Evolutionary conservation across 2,888 invertebrate species (phyloP), one percentile per base, ranked within the genome.

Genomic region (Calliopum simillimum): DNA sequence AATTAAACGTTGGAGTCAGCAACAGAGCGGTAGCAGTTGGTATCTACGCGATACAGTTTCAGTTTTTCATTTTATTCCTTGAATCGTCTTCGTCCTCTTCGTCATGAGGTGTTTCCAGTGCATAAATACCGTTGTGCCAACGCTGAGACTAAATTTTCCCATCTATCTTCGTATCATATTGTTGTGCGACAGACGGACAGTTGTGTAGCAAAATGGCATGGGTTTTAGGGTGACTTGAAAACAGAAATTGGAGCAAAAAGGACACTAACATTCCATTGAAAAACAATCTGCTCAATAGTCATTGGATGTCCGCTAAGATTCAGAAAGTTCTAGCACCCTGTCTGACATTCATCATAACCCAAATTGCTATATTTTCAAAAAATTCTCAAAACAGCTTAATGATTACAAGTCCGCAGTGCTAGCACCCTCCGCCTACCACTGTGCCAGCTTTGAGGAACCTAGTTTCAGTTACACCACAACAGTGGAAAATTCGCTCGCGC

Each of bases 161-260:
- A 76, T 76, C 72, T 74, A 75, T 74, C 75, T 76, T 74, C 65
- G 71, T 75, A 69, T 74, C 72, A 74, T 72, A 71, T 69, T 68
- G 71, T 62, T 64, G 69, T 21, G 21, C 55, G 66, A 16, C 53
- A 43, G 44, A 46, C n/a, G 19, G 43, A 49, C 14, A 16, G 58
- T 8, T 33, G 8, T 33, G 8, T 8, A 33, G 8, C 2, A 33
- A 33, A 33, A 33, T 33, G 33, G 33, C 33, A 33, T 33, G 33
- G 33, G 33, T 3, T 33, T 8, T 8, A 33, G 33, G 33, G 33
- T 33, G 33, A 3, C 8, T 33, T 8, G 8, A 33, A 33, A 33
- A 33, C 5, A 3, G 2, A 33, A 25, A 5, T 4, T 1, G 8
- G 4, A 4, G 5, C 8, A 6, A 33, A 33, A 6, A n/a, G n/a